phyloP scores from a whole-genome alignment of 2,113 vertebrate genomes.

The Ploceus nigricollis region DNA sequence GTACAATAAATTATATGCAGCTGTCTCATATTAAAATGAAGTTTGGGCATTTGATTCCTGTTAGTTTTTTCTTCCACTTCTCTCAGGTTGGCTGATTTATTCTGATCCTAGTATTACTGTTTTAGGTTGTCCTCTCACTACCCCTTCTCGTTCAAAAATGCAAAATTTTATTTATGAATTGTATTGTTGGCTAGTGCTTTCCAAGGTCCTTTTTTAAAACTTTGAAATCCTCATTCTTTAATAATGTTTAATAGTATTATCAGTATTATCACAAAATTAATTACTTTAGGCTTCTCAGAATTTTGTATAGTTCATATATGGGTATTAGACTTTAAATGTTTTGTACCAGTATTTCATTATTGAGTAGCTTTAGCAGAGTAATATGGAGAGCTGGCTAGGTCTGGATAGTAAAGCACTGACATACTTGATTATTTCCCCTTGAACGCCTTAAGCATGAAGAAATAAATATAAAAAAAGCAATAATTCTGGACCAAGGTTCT shows the following conservation, averaged over 20 bases:
- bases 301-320: background rate
- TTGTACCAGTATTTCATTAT: background rate
- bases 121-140: background rate
- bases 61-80: background rate
- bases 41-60: background rate
- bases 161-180: background rate
- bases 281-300: background rate
- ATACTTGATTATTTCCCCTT: background rate
- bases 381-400: background rate
- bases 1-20: background rate
- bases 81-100: background rate
- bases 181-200: background rate
- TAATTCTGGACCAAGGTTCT: background rate
- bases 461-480: background rate
- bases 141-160: background rate
- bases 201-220: background rate
- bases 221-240: background rate
- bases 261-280: background rate
- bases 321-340: background rate
- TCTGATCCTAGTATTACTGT: background rate
- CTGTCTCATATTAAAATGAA: background rate
- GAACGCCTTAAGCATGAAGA: background rate
- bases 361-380: background rate
- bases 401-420: background rate
- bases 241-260: background rate